Evolutionary conservation across 2,797 vertebrate species (phyloP), one percentile per base, ranked within the genome.

Genomic region (Carapus acus): DNA sequence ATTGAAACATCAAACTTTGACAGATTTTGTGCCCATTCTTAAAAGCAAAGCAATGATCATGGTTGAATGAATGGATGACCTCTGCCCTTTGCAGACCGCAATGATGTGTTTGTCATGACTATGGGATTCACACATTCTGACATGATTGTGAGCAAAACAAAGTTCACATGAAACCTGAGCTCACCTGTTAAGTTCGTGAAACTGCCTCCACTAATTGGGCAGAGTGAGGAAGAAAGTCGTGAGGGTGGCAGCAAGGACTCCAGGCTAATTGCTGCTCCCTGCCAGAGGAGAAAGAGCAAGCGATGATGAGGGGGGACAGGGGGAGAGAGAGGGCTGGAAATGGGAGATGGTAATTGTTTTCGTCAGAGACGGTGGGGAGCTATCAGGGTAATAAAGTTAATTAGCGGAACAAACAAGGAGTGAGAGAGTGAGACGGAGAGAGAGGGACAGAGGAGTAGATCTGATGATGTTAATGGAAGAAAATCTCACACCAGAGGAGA

Each of bases 321-420:
- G 47, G 21, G 47, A 43, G 42, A n/a, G 50, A 23, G 58, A 14
- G 27, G 39, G 58, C 18, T 50, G 43, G 53, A 37, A 44, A 49
- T 62, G 78, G 86, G 88, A 85, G 88, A 88, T 80, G 87, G 90
- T 96, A 95, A 97, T 97, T 97, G 93, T 98, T 96, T 98, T 95
- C 83, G 77, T 94, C 91, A 91, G 90, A 96, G 93, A 90, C 92
- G 91, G 92, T 91, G 90, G 93, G 94, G 93, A 94, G 94, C 93
- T 94, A 94, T 96, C 93, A 93, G 93, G 90, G 93, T 95, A 97
- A 97, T 97, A 95, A 94, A 97, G 96, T 97, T 97, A 97, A 97
- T 98, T 97, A 97, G 93, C 91, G 93, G 94, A 96, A 79, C 76
- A 83, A 83, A 81, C 73, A 70, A 67, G 61, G 53, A 43, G 65